Percentiles rank a stretch among this genome's conserved stretches.
phyloP scores from a whole-genome alignment of 2,888 invertebrate species.

The Cheilosia pagana region DNA sequence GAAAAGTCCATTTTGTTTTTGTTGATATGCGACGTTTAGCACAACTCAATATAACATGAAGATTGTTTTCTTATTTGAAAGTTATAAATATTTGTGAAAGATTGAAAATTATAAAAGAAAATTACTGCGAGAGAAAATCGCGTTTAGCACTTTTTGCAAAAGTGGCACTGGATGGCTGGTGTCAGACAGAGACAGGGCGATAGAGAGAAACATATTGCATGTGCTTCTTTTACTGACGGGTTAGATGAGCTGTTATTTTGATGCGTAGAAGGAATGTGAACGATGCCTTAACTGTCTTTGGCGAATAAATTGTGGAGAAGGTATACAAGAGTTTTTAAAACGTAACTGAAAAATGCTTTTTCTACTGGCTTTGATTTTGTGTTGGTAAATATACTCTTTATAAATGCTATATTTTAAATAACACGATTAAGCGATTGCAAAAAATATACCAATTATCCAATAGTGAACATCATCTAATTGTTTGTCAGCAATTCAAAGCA shows the following conservation, averaged over 20 bases:
- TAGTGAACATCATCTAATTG: too few species aligned
- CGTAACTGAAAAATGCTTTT: too few species aligned
- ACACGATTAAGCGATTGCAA: too few species aligned
- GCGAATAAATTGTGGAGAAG: background rate
- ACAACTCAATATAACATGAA: constrained; percentile 46
- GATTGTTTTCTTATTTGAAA: background rate
- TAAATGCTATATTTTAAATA: too few species aligned
- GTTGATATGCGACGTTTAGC: constrained; percentile 29
- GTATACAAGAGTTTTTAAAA: too few species aligned
- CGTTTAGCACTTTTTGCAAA: constrained; percentile 63
- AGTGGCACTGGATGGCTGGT: constrained; percentile 28
- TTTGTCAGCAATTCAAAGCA: too few species aligned
- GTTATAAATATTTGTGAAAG: constrained; percentile 6
- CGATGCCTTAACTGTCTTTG: background rate
- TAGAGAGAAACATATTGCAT: background rate
- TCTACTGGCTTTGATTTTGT: too few species aligned
- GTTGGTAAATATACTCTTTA: too few species aligned
- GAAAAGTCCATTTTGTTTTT: constrained; percentile 77
- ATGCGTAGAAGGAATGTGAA: background rate
- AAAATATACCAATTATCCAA: too few species aligned
- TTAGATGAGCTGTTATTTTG: constrained; percentile 5
- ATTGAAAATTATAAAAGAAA: constrained; percentile 23
- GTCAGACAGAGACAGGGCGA: background rate
- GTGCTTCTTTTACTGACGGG: background rate
- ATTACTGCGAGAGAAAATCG: constrained; percentile 47